These are phyloP conservation scores for Helostoma temminkii DNA, from an alignment of 2,797 vertebrate species.

Conservation along the genomic window DNA sequence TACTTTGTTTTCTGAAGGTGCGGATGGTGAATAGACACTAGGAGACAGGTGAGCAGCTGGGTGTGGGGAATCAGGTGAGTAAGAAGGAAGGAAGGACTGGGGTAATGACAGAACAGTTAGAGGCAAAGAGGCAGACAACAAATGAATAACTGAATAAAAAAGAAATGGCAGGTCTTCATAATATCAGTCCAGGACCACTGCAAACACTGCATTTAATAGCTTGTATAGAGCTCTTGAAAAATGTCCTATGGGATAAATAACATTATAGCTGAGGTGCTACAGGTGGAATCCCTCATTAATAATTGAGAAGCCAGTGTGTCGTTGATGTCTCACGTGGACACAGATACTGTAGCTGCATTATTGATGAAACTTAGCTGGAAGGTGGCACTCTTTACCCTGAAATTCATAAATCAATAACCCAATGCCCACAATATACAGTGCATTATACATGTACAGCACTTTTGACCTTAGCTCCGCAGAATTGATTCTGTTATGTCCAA, in stretches of 20 bases:
- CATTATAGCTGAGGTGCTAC: constrained; percentile 61
- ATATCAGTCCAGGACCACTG: neutral
- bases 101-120: neutral
- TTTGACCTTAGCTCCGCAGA: neutral
- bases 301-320: constrained; percentile 74
- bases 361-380: constrained; percentile 72
- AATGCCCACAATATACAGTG: constrained; percentile 32
- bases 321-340: constrained; percentile 80
- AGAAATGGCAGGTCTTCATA: neutral
- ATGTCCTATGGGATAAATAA: constrained; percentile 48
- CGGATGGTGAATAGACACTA: too few relatives aligned
- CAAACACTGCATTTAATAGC: constrained; percentile 25
- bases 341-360: constrained; percentile 79
- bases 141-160: neutral
- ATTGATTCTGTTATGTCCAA: constrained; percentile 20
- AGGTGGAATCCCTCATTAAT: constrained; percentile 80
- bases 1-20: too few relatives aligned
- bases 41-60: too few relatives aligned
- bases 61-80: too few relatives aligned
- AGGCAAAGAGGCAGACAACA: neutral
- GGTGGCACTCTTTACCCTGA: constrained; percentile 59
- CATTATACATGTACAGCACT: constrained; percentile 19
- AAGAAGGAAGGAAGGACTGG: neutral
- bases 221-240: constrained; percentile 12
- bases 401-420: constrained; percentile 70